Evolutionary conservation across 2,888 invertebrate genomes (phyloP).

Genomic region (Acrobasis consociella): DNA sequence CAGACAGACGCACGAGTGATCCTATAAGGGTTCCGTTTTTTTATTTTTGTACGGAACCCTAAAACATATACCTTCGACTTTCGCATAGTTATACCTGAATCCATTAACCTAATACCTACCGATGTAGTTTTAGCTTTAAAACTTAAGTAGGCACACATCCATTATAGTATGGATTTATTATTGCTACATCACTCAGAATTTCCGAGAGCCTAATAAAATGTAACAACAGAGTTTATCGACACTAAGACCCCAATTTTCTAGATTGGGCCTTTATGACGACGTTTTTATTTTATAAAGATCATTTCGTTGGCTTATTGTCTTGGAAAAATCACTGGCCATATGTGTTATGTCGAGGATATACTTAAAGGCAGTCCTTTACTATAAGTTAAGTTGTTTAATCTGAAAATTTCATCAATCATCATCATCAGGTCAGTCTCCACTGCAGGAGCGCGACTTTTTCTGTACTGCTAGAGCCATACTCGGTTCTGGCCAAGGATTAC

Average conservation of each 20-base stretch:
- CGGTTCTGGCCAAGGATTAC: too few relatives aligned
- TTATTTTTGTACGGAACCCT: too few relatives aligned
- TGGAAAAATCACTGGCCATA: constrained; percentile 1
- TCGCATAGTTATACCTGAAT: too few relatives aligned
- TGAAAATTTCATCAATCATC: too few relatives aligned
- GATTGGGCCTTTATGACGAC: constrained; percentile 31
- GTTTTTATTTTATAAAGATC: constrained; percentile 27
- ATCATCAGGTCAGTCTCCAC: too few relatives aligned
- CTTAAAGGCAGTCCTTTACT: background rate
- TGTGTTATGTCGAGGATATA: background rate
- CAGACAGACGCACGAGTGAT: too few relatives aligned
- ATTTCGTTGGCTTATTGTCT: constrained; percentile 16
- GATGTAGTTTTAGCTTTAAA: too few relatives aligned
- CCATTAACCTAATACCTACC: too few relatives aligned
- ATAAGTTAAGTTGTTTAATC: background rate
- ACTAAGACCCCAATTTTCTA: constrained; percentile 33
- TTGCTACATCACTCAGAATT: constrained; percentile 10
- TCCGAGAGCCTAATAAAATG: constrained; percentile 28
- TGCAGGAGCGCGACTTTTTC: too few relatives aligned
- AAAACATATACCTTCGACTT: too few relatives aligned
- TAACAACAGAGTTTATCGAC: constrained; percentile 32
- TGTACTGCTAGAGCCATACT: too few relatives aligned
- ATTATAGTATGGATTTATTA: background rate
- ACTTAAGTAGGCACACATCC: background rate
- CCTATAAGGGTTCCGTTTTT: too few relatives aligned